These are phyloP conservation scores for Tenualosa thibaudeaui DNA, from an alignment of 2,797 vertebrate genomes.

Conservation along the genomic window DNA sequence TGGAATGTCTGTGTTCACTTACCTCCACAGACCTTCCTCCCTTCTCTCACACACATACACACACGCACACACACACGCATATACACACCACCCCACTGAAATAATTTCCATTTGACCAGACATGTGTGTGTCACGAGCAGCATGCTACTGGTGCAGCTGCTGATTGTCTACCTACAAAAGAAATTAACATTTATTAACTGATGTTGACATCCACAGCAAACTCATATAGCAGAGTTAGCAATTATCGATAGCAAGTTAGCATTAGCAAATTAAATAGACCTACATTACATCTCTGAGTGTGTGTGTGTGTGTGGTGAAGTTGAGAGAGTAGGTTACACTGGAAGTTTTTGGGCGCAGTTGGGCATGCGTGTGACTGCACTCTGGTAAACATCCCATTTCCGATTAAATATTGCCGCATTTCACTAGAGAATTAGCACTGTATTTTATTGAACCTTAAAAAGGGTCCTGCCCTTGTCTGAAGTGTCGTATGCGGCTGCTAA, in stretches of 20 bases:
- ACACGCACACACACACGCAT: not conserved
- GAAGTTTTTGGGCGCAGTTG: not conserved
- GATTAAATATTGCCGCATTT: not conserved
- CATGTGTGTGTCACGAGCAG: not conserved
- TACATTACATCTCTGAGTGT: not conserved
- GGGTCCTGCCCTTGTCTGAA: not conserved
- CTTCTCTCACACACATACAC: not conserved
- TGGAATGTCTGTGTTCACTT: conserved; percentile 46
- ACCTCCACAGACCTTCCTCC: conserved; percentile 27
- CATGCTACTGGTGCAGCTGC: conserved; percentile 24
- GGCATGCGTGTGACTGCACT: not conserved
- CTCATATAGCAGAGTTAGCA: not conserved
- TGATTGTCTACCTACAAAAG: conserved; percentile 12
- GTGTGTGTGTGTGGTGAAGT: not conserved
- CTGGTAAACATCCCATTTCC: conserved; percentile 22
- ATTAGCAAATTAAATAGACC: not conserved
- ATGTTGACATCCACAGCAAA: not conserved
- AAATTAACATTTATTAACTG: not conserved
- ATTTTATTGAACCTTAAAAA: conserved; percentile 5
- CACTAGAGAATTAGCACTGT: conserved; percentile 7
- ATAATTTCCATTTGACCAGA: conserved; percentile 31
- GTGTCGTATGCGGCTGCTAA: conserved; percentile 4
- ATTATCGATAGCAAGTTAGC: not conserved
- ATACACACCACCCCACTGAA: conserved; percentile 15
- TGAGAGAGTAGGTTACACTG: not conserved